A percentile compares a stretch with the other conserved stretches of the same genome.
Evolutionary conservation across 2,113 vertebrate species (phyloP).

Genomic region (Siphamia tubifer): DNA sequence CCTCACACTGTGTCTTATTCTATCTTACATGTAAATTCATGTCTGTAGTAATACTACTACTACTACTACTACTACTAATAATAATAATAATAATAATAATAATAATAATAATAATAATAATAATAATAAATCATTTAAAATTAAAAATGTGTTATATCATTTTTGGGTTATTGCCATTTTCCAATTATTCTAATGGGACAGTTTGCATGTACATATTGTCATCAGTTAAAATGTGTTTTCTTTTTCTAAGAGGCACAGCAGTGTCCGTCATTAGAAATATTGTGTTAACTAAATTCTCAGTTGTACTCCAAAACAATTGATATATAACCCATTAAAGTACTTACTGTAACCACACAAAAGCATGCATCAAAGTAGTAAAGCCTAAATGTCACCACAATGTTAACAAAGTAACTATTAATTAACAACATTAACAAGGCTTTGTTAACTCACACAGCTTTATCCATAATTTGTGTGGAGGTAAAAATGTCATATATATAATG

Average conservation of each 20-base stretch:
- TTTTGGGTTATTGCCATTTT: too few relatives aligned
- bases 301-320: not conserved
- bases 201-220: too few relatives aligned
- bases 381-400: not conserved
- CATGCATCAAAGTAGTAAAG: not conserved
- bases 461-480: constrained; percentile 41
- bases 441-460: not conserved
- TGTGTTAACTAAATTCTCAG: not conserved
- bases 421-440: constrained; percentile 1
- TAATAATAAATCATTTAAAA: too few relatives aligned
- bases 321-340: not conserved
- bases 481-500: constrained; percentile 43
- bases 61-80: too few relatives aligned
- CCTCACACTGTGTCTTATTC: too few relatives aligned
- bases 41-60: too few relatives aligned
- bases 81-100: too few relatives aligned
- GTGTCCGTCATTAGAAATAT: constrained; percentile 2
- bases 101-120: too few relatives aligned
- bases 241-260: constrained; percentile 33
- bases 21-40: too few relatives aligned
- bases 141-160: too few relatives aligned
- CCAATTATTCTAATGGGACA: too few relatives aligned
- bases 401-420: not conserved
- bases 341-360: not conserved
- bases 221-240: not conserved